Base-by-base conservation (phyloP, 2,113 vertebrate species). In the Pristiophorus japonicus region DNA sequence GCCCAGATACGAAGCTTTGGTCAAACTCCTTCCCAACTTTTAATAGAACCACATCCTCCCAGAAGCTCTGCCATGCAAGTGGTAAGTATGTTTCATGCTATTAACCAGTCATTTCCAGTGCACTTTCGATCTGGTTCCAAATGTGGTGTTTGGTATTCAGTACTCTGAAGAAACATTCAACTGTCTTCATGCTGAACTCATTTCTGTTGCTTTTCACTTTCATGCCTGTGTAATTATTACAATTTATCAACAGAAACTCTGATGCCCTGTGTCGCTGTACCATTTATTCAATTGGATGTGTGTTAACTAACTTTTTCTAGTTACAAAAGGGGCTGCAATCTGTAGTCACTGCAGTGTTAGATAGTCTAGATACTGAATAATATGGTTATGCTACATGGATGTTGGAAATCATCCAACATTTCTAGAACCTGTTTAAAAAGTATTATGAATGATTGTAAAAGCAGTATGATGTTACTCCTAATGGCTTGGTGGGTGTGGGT, bases 61-160 rank as follows among this genome's bases (percentile, higher is more conserved):
- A 96, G 99, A 97, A 99, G 99, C 96, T 99, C 99, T 55, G 99
- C 99, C 96, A 99, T 99, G 99, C 99, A 99, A 97, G 98, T 99
- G 98, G 99, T 99, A 97, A 99, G 99, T 98, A 91, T 95, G 70
- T 0, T 0, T 0, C 95, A 95, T 96, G 95, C 95, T 96, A 94
- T 96, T n/a, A 90, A 34, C 51, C 87, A 62, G 24, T 12, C 22
- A 51, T 70, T 30, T 47, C 93, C 45, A 70, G 20, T 73, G 24
- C 93, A 70, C 2, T 67, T 70, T 70, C 38, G 42, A 51, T 70
- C 42, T 73, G 42, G 42, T 51, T 94, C 66, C 66, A 94, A 92
- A 70, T 94, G 63, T 67, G 65, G n/a, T 42, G 8, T 42, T 70
- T 92, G 59, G 59, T 63, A 63, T 38, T 91, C 7, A 2, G 65